These are phyloP conservation scores for Drosophila ficusphila DNA, from an alignment of 1,140 invertebrate genomes.

Conservation along the genomic window DNA sequence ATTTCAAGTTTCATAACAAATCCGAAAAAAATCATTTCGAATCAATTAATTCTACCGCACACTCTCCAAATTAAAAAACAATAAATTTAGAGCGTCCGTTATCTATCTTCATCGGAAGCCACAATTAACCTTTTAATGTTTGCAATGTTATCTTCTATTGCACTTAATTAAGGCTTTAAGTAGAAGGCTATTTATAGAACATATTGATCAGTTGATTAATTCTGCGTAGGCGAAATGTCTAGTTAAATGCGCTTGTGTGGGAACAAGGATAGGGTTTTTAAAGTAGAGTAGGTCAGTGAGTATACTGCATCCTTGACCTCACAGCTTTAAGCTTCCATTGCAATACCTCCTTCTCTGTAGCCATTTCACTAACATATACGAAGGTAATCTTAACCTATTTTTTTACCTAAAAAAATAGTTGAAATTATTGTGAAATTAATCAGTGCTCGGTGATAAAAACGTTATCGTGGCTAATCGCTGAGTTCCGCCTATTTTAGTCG, in stretches of 20 bases:
- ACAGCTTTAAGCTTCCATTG: constrained; percentile 12
- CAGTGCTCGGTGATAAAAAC: constrained; percentile 9
- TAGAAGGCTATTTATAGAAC: constrained; percentile 12
- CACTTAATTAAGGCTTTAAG: constrained; percentile 13
- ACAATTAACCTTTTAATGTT: constrained; percentile 7
- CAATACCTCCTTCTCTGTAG: background rate
- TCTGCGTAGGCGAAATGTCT: background rate
- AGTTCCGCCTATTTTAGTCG: constrained; percentile 10
- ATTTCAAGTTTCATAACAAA: background rate
- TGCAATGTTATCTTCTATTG: constrained; percentile 25
- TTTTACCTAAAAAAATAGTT: background rate
- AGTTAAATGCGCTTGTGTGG: constrained; percentile 2
- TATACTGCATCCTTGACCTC: constrained; percentile 48
- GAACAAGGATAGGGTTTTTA: background rate
- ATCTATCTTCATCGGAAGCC: background rate
- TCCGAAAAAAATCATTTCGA: background rate
- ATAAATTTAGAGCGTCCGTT: background rate
- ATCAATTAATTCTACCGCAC: background rate
- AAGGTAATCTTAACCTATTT: background rate
- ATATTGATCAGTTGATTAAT: constrained; percentile 20
- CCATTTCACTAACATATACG: background rate
- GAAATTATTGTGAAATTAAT: constrained; percentile 27
- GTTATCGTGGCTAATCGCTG: constrained; percentile 36
- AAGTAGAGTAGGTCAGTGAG: constrained; percentile 51
- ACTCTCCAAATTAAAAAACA: constrained; percentile 10